These are phyloP conservation scores for Galleria mellonella DNA, from an alignment of 1,140 invertebrate genomes.

Conservation along the genomic window DNA sequence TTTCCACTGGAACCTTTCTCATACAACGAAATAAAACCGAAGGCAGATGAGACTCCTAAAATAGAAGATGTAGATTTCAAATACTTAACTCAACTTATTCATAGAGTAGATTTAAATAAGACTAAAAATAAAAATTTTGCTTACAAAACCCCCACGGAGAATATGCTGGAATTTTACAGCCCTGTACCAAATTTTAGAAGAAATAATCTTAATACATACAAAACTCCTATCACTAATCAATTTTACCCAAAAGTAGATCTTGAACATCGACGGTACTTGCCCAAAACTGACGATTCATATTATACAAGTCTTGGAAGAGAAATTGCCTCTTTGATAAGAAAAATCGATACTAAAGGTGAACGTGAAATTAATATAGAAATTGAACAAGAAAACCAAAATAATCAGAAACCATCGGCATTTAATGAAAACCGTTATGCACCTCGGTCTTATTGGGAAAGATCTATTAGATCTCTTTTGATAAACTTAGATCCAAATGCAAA, in stretches of 20 bases:
- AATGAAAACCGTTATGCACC: constrained; percentile 32
- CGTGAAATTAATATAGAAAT: constrained; percentile 27
- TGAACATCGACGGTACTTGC: too few relatives aligned
- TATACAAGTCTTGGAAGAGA: constrained; percentile 51
- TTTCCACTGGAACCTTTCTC: not conserved
- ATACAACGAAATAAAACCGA: constrained; percentile 4
- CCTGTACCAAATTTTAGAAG: not conserved
- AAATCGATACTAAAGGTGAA: constrained; percentile 27
- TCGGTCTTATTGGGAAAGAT: constrained; percentile 55
- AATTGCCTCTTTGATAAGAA: constrained; percentile 54
- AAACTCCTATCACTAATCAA: too few relatives aligned
- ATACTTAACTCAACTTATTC: constrained; percentile 54
- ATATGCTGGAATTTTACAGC: not conserved
- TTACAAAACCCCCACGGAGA: too few relatives aligned
- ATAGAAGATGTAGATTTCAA: constrained; percentile 48
- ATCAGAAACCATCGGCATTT: constrained; percentile 16
- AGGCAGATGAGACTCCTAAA: not conserved
- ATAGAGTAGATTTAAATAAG: constrained; percentile 31
- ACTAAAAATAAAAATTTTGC: constrained; percentile 2
- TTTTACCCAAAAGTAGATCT: too few relatives aligned
- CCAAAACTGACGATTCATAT: constrained; percentile 8
- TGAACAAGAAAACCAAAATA: constrained; percentile 13
- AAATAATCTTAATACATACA: too few relatives aligned
- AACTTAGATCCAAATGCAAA: constrained; percentile 19
- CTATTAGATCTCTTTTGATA: constrained; percentile 43